Base-by-base conservation (phyloP, 2,113 vertebrate genomes). In the Periophthalmodon schlosseri region DNA sequence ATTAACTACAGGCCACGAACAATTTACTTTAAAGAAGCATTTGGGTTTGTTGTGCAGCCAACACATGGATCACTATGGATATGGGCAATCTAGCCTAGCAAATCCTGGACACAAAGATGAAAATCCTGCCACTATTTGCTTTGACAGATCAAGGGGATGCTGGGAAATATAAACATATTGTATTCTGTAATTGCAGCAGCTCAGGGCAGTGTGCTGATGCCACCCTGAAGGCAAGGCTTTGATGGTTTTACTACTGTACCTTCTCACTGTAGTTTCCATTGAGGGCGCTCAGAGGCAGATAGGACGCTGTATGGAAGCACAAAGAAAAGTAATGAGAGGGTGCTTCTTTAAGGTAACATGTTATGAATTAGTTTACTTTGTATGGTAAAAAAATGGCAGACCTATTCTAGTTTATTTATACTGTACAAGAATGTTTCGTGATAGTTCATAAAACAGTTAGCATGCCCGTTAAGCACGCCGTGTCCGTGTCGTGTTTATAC, bases 141-240 rank as follows among this genome's bases (percentile, higher is more conserved):
- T 88, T 91, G 87, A 89, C 80, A 88, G 89, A 87, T 89, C 89
- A 85, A 81, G 85, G 79, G 85, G 86, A 63, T 18, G 83, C 84
- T 85, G 84, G 89, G 83, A 90, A 90, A 91, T 88, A 86, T 90
- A 89, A 91, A 92, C 86, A 87, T 76, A 89, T 82, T 70, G 71
- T 86, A 84, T 91, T 90, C 84, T 83, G 83, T 89, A 87, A 92
- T 90, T 90, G 86, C 84, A 71, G 76, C 75, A 72, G 80, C 86
- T 89, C 84, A 84, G 79, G 82, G 79, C 80, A 86, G 79, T 68
- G 75, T 75, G 84, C 75, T 82, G 82, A 87, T 88, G 85, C 88
- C 88, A 90, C 86, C 90, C 88, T 89, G 88, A 91, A 92, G 88
- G 86, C 73, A 49, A 16, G 9, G 67, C 80, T 89, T 85, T 88